Percentiles rank a stretch among this genome's conserved stretches.
phyloP scores from a whole-genome alignment of 2,888 invertebrate genomes.

The Troglohyphantes excavatus region DNA sequence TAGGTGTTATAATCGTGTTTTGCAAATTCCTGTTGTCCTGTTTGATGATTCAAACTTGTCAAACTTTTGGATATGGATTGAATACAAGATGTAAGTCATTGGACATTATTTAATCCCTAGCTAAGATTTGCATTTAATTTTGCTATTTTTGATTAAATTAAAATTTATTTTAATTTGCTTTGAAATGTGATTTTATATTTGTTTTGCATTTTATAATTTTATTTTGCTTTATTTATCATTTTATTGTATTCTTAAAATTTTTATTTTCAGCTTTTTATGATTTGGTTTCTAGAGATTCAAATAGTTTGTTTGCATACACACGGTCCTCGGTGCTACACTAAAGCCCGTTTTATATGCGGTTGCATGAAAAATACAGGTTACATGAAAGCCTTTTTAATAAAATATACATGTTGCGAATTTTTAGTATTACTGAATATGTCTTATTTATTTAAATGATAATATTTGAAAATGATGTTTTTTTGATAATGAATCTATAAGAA shows the following conservation, averaged over 20 bases:
- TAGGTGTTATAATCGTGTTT: constrained; percentile 62
- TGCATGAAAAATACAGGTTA: constrained; percentile 50
- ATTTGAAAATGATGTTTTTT: too few species aligned
- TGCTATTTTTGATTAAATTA: background rate
- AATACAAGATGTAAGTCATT: constrained; percentile 69
- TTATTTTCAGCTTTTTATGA: constrained; percentile 71
- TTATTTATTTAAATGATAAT: too few species aligned
- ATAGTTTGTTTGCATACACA: constrained; percentile 72
- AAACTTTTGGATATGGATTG: constrained; percentile 73
- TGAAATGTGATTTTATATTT: constrained; percentile 8
- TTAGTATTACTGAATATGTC: too few species aligned
- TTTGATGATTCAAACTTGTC: constrained; percentile 65
- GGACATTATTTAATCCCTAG: background rate
- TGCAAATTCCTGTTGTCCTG: constrained; percentile 58
- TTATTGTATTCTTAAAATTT: constrained; percentile 5
- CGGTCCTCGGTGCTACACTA: constrained; percentile 56
- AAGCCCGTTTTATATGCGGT: constrained; percentile 30
- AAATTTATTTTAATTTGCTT: background rate
- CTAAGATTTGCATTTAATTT: background rate
- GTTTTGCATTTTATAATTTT: background rate
- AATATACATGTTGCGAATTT: background rate
- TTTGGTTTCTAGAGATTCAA: constrained; percentile 73
- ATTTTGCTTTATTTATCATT: constrained; percentile 10
- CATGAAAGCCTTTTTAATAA: constrained; percentile 28
- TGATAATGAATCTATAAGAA: too few species aligned